These are phyloP conservation scores for Rhodeus uyekii DNA, from an alignment of 2,797 vertebrate genomes.

Conservation along the genomic window DNA sequence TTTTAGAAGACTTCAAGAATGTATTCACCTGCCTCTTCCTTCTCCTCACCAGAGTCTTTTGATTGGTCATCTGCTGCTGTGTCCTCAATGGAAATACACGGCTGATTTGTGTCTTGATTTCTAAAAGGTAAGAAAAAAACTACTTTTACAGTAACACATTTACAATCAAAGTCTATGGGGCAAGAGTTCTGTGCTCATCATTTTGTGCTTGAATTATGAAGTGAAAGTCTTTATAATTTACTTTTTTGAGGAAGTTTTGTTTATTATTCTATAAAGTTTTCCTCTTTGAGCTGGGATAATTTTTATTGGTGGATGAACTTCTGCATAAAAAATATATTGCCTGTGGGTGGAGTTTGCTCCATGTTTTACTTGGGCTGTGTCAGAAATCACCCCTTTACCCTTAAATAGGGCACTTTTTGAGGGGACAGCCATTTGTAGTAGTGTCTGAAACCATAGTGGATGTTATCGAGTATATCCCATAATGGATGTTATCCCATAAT, in stretches of 20 bases:
- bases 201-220: neutral
- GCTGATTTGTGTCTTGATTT: conserved; percentile 70
- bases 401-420: too few relatives aligned
- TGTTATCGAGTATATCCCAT: too few relatives aligned
- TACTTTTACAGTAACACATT: neutral
- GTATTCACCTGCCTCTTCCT: conserved; percentile 64
- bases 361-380: neutral
- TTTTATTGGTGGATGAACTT: neutral
- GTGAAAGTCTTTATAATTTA: neutral
- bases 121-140: neutral
- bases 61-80: conserved; percentile 65
- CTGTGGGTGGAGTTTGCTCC: neutral
- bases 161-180: neutral
- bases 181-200: neutral
- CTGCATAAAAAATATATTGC: neutral
- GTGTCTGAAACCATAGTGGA: too few relatives aligned
- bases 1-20: neutral
- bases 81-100: conserved; percentile 80
- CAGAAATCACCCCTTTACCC: too few relatives aligned
- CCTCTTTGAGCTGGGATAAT: neutral
- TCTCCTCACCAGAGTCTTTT: conserved; percentile 48
- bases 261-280: neutral
- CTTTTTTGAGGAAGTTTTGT: neutral
- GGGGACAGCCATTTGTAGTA: too few relatives aligned
- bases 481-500: too few relatives aligned